Conservation (phyloP, 2,888 invertebrate species). For the Caenorhabditis sp. region DNA sequence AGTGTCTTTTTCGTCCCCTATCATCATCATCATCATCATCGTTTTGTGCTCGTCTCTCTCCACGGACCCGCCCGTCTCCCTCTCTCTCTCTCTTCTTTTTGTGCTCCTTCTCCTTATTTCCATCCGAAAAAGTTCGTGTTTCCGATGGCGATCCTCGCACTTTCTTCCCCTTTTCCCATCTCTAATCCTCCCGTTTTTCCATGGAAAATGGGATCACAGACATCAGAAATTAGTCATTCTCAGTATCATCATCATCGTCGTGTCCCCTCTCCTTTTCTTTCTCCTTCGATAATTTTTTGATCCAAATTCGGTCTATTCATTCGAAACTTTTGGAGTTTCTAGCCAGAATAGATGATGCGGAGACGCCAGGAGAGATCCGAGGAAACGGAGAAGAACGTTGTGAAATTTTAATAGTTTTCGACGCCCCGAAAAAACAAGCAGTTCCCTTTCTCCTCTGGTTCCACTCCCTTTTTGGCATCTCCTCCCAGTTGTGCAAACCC, state of each 20-base stretch:
- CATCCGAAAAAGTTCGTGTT: slow-evolving; percentile 47
- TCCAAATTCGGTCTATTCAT: slow-evolving; percentile 22
- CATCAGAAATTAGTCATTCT: slow-evolving; percentile 51
- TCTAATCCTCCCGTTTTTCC: slow-evolving; percentile 11
- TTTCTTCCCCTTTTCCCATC: slow-evolving; percentile 31
- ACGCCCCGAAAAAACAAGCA: slow-evolving; percentile 27
- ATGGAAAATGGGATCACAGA: slow-evolving; percentile 36
- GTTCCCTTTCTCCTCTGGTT: slow-evolving; percentile 15
- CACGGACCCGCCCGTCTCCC: slow-evolving; percentile 23
- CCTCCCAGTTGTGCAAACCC: not conserved
- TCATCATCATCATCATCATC: slow-evolving; percentile 52
- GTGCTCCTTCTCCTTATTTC: slow-evolving; percentile 38
- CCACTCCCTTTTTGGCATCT: slow-evolving; percentile 17
- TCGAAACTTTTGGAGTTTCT: slow-evolving; percentile 21
- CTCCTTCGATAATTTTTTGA: slow-evolving; percentile 17
- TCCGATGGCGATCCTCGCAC: slow-evolving; percentile 18
- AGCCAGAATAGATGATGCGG: not conserved
- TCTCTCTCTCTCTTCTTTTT: slow-evolving; percentile 23
- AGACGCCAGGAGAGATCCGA: not conserved
- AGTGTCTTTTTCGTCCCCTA: slow-evolving; percentile 53
- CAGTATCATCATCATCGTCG: slow-evolving; percentile 10
- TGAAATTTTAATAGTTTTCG: slow-evolving; percentile 61
- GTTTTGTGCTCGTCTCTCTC: slow-evolving; percentile 44
- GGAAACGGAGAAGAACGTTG: slow-evolving; percentile 21
- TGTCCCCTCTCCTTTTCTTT: not conserved